Percentiles rank a stretch among this genome's conserved stretches.
These are phyloP conservation scores for Sebastes hubbsi DNA, from an alignment of 2,797 vertebrate genomes.

Conservation along the genomic window DNA sequence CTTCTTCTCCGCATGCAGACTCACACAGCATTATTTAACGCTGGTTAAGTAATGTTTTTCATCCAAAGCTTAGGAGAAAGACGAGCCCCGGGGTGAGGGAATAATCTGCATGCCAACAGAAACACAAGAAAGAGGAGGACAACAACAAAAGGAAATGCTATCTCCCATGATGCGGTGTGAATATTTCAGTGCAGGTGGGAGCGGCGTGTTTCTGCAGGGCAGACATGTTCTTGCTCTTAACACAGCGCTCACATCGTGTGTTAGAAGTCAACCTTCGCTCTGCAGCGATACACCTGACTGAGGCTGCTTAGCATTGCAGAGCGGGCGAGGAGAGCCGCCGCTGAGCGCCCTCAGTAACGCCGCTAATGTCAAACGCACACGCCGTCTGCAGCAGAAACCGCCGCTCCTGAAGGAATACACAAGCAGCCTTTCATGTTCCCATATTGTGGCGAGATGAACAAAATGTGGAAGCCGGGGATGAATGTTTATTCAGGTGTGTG, in stretches of 20 bases:
- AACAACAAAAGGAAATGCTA: not conserved
- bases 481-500: not conserved
- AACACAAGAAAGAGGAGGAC: not conserved
- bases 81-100: not conserved
- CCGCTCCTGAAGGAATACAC: not conserved
- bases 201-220: conserved; percentile 5
- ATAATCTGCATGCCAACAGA: conserved; percentile 8
- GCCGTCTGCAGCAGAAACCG: not conserved
- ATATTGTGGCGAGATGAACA: not conserved
- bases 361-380: not conserved
- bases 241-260: not conserved
- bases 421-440: not conserved
- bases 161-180: not conserved
- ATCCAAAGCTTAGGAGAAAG: not conserved
- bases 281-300: not conserved
- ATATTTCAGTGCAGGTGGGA: conserved; percentile 9
- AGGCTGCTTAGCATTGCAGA: conserved; percentile 17
- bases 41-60: conserved; percentile 2
- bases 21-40: not conserved
- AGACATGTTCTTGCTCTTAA: conserved; percentile 17
- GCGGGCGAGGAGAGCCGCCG: not conserved
- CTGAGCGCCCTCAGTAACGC: not conserved
- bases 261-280: conserved; percentile 21
- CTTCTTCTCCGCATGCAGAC: not conserved
- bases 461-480: not conserved